Base-by-base conservation (phyloP, 1,140 invertebrate genomes). In the Tetragonula clypearis region DNA sequence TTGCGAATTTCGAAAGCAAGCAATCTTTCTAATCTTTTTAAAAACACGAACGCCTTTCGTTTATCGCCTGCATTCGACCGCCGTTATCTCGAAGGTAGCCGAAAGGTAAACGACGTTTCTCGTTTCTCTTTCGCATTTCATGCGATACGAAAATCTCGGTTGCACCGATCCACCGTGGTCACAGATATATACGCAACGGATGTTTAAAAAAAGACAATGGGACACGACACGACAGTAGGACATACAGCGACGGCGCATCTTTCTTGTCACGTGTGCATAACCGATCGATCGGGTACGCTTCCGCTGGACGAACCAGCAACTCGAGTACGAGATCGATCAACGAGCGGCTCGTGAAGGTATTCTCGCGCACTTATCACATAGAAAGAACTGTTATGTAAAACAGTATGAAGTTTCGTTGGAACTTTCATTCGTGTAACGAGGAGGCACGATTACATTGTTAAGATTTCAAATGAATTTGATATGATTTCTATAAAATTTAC, bases 31-130 rank as follows among this genome's bases (percentile, higher is more conserved):
- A 75, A 81, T 81, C 78, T 81, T 55, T 14, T 21, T 30, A 1
- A 8, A 35, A 35, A 71, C 76, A 66, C 53, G 23, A 21, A 11
- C 76, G 14, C 41, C 41, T 26, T 84, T 84, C 41, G 56, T 26
- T 84, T 84, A 84, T 84, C 82, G 82, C 23, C 75, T 49, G 9
- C n/a, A 15, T 41, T 58, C 17, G 9, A 14, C 11, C 12, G 2
- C 9, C 14, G 41, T 82, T 85, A 80, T 86, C 84, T 82, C 19
- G 2, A 62, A 65, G 41, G 26, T 82, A 74, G 82, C 71, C 84
- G 41, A 8, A 41, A 69, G 78, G 56, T 55, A 35, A 56, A 15
- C 53, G 8, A 21, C 30, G 30, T 8, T 41, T 41, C 71, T 55
- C 60, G 69, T 9, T 41, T 41, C 41, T 41, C 41, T 41, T 41